Base-by-base conservation (phyloP, 1,140 invertebrate species). In the Dinoponera quadriceps region DNA sequence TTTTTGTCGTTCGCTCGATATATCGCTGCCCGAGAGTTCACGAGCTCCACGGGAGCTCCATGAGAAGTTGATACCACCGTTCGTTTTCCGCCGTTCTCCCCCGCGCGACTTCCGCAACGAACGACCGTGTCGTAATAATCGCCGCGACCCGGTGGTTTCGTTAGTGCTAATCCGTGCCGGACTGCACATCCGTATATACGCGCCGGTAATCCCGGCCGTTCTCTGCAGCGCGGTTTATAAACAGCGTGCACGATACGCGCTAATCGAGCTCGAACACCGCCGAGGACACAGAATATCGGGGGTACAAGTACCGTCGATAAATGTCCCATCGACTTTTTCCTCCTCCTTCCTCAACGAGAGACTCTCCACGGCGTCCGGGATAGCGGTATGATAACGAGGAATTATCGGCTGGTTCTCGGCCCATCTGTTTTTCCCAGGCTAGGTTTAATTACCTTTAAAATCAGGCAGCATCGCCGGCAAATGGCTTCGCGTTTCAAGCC, bases 381-480 rank as follows among this genome's bases (percentile, higher is more conserved):
- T 80, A 80, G 75, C 75, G 51, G 75, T 80, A 80, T 80, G 75
- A 80, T 80, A 80, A 80, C 75, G 65, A 80, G 75, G 65, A 80
- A 80, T 80, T 80, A 80, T 86, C 85, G 85, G 25, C 27, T 65
- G 22, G 16, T 49, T 85, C 84, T 49, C 59, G 38, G 59, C 51
- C 69, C 60, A 81, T 88, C 83, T 82, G 83, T 85, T 88, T 88
- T 80, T 73, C 72, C 77, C 60, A 33, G 55, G 87, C 44, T 66
- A 82, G 68, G 86, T 83, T 88, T 88, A 88, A 88, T 88, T 88
- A 82, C 77, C 87, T 89, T 84, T 85, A 89, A 90, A 89, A 90
- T 89, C 87, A 74, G 71, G 69, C 85, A 48, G 63, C 72, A 74
- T 63, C 65, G 65, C 55, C 57, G 63, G 57, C 54, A 68, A 87